Percentiles rank a stretch among this genome's conserved stretches.
Conservation (phyloP, 2,113 vertebrate species). For the Phalacrocorax brasilianus region DNA sequence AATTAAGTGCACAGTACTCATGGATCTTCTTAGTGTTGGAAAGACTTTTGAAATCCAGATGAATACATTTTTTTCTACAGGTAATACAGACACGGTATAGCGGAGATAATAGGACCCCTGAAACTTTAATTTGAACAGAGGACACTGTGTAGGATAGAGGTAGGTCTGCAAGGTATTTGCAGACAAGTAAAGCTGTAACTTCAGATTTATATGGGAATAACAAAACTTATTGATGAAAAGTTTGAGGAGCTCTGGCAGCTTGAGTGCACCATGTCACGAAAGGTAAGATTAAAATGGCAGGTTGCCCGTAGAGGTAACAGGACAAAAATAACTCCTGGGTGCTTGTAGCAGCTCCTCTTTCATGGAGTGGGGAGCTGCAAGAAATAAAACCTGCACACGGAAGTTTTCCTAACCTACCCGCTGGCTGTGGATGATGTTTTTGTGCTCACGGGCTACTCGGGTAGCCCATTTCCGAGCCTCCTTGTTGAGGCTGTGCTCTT, state of each 20-base stretch:
- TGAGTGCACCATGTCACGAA: not conserved
- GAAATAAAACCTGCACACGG: accelerated
- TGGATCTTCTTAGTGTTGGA: not conserved
- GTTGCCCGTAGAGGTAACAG: not conserved
- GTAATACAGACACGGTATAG: not conserved
- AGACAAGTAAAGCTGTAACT: not conserved
- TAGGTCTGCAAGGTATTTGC: not conserved
- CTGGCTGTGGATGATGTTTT: slow-evolving; percentile 92
- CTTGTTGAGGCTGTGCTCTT: slow-evolving; percentile 98
- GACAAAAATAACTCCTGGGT: accelerated
- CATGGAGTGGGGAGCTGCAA: not conserved
- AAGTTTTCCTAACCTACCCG: slow-evolving; percentile 72
- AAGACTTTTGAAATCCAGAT: not conserved
- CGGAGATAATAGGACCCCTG: not conserved
- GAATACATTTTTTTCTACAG: not conserved
- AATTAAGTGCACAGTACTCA: accelerated
- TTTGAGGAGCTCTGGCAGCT: not conserved
- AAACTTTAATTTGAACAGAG: not conserved
- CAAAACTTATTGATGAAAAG: accelerated
- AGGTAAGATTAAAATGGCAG: not conserved
- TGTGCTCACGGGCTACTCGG: slow-evolving; percentile 92
- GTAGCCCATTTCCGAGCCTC: slow-evolving; percentile 98
- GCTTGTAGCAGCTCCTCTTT: not conserved
- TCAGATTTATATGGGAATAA: not conserved
- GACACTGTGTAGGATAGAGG: not conserved